phyloP scores from a whole-genome alignment of 1,140 invertebrate species.

The Himalopsyche phryganea region DNA sequence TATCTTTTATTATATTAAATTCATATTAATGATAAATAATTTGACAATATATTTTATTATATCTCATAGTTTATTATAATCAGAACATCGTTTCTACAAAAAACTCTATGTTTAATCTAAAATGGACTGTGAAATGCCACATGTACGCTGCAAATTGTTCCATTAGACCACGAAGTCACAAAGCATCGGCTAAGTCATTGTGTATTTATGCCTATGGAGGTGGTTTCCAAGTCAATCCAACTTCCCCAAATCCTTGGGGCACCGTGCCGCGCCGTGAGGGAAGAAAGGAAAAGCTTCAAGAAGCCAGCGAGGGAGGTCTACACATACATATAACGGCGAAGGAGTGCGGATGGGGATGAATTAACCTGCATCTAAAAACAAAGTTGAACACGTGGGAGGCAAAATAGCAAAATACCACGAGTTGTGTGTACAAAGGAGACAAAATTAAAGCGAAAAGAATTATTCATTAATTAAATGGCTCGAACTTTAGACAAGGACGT shows the following conservation, averaged over 20 bases:
- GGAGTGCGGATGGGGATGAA: conserved; percentile 3
- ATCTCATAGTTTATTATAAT: too few relatives aligned
- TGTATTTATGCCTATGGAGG: conserved; percentile 21
- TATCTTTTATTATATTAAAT: too few relatives aligned
- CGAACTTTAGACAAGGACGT: too few relatives aligned
- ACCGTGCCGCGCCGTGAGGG: not conserved
- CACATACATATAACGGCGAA: not conserved
- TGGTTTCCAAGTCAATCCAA: conserved; percentile 23
- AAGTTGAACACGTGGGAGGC: conserved; percentile 1
- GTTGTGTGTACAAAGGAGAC: too few relatives aligned
- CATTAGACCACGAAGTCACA: not conserved
- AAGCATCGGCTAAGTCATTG: conserved; percentile 14
- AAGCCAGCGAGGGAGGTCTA: not conserved
- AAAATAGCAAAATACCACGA: too few relatives aligned
- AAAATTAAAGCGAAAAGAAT: too few relatives aligned
- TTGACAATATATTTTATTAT: too few relatives aligned
- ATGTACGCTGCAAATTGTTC: not conserved
- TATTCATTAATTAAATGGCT: too few relatives aligned
- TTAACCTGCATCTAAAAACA: conserved; percentile 14
- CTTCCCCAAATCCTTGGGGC: conserved; percentile 18
- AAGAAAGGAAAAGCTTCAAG: conserved; percentile 1
- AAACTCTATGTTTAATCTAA: too few relatives aligned
- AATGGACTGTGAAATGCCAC: too few relatives aligned
- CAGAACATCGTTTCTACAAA: too few relatives aligned
- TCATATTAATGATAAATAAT: too few relatives aligned